Percentiles rank a stretch among this genome's conserved stretches.
These are phyloP conservation scores for Perdix hodgsoniae DNA, from an alignment of 2,797 vertebrate species.

Conservation along the genomic window DNA sequence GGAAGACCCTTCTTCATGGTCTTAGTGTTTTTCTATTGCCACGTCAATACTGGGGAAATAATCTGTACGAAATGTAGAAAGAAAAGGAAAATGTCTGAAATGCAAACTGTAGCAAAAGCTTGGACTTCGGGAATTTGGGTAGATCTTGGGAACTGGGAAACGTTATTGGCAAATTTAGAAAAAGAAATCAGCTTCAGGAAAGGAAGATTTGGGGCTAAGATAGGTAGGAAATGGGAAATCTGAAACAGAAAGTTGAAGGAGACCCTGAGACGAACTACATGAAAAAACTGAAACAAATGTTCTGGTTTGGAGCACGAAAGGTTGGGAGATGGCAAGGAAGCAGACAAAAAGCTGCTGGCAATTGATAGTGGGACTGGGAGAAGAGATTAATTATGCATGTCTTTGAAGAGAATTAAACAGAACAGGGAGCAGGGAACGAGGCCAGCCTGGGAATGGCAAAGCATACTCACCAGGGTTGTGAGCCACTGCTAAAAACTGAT, in stretches of 20 bases:
- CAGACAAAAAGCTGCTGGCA: background rate
- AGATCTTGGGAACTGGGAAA: background rate
- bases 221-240: background rate
- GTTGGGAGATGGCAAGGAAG: background rate
- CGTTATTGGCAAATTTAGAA: background rate
- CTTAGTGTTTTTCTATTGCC: background rate
- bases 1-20: background rate
- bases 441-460: background rate
- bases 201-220: background rate
- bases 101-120: background rate
- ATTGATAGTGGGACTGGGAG: background rate
- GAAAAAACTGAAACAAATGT: background rate
- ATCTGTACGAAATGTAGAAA: background rate
- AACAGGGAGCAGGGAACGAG: background rate
- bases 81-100: background rate
- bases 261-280: background rate
- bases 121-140: background rate
- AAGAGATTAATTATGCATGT: background rate
- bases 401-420: background rate
- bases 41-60: background rate
- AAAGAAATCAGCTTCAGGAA: background rate
- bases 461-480: background rate
- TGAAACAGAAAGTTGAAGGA: background rate
- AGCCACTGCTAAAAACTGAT: background rate
- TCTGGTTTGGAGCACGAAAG: background rate